phyloP scores from a whole-genome alignment of 2,888 invertebrate species.

The Bugula neritina region DNA sequence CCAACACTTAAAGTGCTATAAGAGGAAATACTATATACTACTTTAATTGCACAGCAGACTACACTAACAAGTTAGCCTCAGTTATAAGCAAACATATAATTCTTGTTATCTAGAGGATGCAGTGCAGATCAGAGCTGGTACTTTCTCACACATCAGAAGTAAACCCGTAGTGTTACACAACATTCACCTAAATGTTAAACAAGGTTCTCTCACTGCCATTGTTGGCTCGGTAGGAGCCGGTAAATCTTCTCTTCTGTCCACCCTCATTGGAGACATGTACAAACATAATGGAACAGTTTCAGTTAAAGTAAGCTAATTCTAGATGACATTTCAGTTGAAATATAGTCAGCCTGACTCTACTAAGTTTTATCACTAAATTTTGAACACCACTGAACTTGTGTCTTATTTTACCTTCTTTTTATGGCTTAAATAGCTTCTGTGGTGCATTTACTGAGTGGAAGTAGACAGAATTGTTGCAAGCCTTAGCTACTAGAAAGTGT shows the following conservation, averaged over 20 bases:
- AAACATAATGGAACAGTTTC: conserved; percentile 75
- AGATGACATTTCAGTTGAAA: too few species aligned
- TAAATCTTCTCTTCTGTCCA: conserved; percentile 69
- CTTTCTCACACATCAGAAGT: neutral
- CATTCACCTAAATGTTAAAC: conserved; percentile 34
- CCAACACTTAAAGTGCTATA: too few species aligned
- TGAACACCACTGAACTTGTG: too few species aligned
- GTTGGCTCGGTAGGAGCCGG: conserved; percentile 56
- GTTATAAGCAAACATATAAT: neutral
- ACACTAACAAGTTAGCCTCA: too few species aligned
- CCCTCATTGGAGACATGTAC: conserved; percentile 83
- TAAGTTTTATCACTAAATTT: too few species aligned
- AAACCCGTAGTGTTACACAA: neutral
- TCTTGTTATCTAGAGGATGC: neutral
- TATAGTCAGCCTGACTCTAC: too few species aligned
- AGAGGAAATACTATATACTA: too few species aligned
- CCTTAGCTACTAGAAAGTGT: neutral
- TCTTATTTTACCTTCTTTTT: too few species aligned
- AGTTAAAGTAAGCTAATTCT: conserved; percentile 57
- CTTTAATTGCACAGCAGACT: too few species aligned
- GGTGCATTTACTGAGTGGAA: too few species aligned
- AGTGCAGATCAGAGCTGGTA: neutral
- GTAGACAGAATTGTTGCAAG: too few species aligned
- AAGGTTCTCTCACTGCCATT: conserved; percentile 47
- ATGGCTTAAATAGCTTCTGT: too few species aligned